Evolutionary conservation across 2,888 invertebrate genomes (phyloP).

Genomic region (Mamestra brassicae): DNA sequence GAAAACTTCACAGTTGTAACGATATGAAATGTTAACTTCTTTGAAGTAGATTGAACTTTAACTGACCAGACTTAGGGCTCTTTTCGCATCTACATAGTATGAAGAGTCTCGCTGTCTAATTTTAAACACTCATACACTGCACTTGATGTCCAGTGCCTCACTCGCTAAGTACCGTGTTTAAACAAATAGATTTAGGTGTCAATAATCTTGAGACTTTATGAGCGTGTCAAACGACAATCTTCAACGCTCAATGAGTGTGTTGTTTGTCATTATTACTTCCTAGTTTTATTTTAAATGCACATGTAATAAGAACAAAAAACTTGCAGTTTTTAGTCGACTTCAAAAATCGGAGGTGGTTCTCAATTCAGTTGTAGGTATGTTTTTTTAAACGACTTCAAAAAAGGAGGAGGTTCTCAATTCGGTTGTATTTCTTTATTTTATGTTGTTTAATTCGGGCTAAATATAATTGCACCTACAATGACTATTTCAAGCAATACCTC

Average conservation of each 20-base stretch:
- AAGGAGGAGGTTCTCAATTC: no score
- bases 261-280: constrained; percentile 5
- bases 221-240: constrained; percentile 28
- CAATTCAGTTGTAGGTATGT: no score
- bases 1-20: background rate
- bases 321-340: background rate
- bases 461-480: no score
- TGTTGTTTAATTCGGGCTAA: no score
- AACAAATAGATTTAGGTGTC: constrained; percentile 39
- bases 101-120: constrained; percentile 25
- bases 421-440: no score
- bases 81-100: background rate
- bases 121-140: constrained; percentile 33
- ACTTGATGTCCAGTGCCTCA: constrained; percentile 18
- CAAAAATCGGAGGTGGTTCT: no score
- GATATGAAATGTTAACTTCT: background rate
- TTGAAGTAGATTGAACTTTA: constrained; percentile 1
- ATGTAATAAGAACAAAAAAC: background rate
- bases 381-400: background rate
- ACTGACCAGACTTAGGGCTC: fast-evolving
- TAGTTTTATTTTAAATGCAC: constrained; percentile 6
- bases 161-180: constrained; percentile 39
- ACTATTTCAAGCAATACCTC: no score
- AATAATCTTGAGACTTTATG: constrained; percentile 49
- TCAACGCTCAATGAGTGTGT: constrained; percentile 17